These are phyloP conservation scores for Tragulus kanchil DNA, from an alignment of 2,113 vertebrate species.

Conservation along the genomic window DNA sequence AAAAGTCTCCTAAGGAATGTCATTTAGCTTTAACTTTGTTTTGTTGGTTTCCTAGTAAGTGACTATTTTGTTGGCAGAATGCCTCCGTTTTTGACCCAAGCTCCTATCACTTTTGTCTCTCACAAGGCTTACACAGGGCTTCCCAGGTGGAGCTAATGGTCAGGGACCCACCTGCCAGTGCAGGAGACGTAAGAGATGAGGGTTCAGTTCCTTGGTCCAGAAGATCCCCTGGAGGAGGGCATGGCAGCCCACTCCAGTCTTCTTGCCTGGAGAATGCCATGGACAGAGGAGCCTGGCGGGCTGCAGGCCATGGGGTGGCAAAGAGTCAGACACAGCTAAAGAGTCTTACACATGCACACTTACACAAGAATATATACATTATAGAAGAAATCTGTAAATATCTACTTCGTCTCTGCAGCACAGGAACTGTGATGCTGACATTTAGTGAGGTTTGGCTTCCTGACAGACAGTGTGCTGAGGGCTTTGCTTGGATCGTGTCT, in stretches of 20 bases:
- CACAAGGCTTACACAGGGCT: neutral
- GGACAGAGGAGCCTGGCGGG: neutral
- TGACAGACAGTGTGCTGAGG: neutral
- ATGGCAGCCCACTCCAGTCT: neutral
- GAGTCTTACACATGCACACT: neutral
- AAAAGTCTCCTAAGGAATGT: neutral
- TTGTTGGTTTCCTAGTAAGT: neutral
- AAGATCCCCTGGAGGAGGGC: neutral
- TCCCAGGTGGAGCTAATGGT: neutral
- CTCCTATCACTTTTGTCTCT: neutral
- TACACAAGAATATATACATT: neutral
- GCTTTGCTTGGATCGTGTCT: neutral
- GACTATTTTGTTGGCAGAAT: neutral
- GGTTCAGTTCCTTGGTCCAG: neutral
- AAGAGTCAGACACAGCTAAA: neutral
- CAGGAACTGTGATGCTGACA: neutral
- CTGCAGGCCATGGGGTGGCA: neutral
- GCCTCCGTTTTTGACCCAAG: neutral
- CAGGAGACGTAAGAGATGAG: neutral
- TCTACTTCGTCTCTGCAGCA: neutral
- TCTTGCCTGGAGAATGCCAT: neutral
- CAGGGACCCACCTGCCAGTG: neutral
- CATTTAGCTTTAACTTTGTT: neutral
- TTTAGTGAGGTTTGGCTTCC: neutral
- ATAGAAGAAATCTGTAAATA: neutral